Evolutionary conservation across 2,113 vertebrate genomes (phyloP).

Genomic region (Elanus axillaris): DNA sequence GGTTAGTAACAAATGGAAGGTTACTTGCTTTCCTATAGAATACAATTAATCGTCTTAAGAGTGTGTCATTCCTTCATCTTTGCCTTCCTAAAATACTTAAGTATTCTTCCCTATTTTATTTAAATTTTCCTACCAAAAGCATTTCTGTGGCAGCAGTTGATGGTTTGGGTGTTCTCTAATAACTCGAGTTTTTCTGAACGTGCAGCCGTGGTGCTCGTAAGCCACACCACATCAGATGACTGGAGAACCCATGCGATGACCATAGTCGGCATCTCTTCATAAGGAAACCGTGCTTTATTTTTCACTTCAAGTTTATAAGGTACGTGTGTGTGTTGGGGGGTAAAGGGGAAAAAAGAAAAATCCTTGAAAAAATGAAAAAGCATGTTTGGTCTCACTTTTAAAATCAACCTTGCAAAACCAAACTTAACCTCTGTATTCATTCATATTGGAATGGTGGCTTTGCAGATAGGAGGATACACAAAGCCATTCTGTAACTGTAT

Average conservation of each 20-base stretch:
- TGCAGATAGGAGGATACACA: not conserved
- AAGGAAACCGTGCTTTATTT: not conserved
- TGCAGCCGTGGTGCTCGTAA: not conserved
- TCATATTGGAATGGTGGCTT: not conserved
- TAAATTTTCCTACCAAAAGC: not conserved
- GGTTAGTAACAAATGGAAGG: not conserved
- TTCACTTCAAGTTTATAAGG: not conserved
- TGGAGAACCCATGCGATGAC: rapidly evolving
- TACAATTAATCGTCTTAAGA: rapidly evolving
- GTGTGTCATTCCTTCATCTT: not conserved
- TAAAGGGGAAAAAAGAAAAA: no score
- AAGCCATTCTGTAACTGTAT: not conserved
- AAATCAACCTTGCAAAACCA: not conserved
- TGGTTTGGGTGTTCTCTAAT: not conserved
- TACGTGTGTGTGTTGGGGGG: not conserved
- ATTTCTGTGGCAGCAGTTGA: not conserved
- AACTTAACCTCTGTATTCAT: rapidly evolving
- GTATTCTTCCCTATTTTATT: not conserved
- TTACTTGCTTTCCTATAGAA: rapidly evolving
- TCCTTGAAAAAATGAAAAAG: not conserved
- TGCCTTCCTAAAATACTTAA: not conserved
- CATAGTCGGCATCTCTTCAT: not conserved
- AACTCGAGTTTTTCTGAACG: not conserved
- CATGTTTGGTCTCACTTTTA: not conserved
- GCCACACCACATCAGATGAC: not conserved